phyloP scores from a whole-genome alignment of 2,113 vertebrate species.

The Capreolus pygargus region DNA sequence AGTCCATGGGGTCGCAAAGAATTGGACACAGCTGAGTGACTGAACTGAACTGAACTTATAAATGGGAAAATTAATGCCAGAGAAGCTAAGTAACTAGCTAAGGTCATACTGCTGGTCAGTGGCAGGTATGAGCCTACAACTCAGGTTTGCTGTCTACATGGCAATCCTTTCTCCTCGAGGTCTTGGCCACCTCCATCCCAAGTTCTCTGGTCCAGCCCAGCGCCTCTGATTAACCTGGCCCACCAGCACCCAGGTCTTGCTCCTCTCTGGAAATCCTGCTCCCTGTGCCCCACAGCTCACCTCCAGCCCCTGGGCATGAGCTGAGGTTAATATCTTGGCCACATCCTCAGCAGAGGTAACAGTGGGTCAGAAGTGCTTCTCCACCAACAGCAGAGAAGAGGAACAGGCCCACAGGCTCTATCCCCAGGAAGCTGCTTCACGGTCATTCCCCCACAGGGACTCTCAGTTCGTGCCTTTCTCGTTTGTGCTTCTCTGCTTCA shows the following conservation, averaged over 20 bases:
- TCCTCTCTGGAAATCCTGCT: neutral
- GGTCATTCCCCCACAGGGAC: neutral
- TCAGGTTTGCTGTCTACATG: neutral
- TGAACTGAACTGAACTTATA: neutral
- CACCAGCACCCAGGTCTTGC: neutral
- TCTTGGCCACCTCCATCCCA: neutral
- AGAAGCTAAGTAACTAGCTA: neutral
- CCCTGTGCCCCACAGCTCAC: neutral
- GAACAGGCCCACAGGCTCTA: neutral
- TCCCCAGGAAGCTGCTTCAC: neutral
- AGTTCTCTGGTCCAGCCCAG: neutral
- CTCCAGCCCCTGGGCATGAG: neutral
- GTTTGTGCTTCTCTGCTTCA: neutral
- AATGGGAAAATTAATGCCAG: neutral
- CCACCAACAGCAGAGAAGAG: neutral
- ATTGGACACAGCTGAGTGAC: neutral
- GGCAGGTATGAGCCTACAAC: neutral
- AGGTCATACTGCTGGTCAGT: neutral
- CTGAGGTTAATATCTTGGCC: neutral
- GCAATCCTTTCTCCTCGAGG: neutral
- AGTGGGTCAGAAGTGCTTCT: neutral
- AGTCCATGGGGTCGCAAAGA: neutral
- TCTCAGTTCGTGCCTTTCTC: neutral
- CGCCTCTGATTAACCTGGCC: neutral
- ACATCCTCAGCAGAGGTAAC: neutral